These are phyloP conservation scores for Diploscapter pachys DNA, from an alignment of 1,140 invertebrate genomes.

Conservation along the genomic window DNA sequence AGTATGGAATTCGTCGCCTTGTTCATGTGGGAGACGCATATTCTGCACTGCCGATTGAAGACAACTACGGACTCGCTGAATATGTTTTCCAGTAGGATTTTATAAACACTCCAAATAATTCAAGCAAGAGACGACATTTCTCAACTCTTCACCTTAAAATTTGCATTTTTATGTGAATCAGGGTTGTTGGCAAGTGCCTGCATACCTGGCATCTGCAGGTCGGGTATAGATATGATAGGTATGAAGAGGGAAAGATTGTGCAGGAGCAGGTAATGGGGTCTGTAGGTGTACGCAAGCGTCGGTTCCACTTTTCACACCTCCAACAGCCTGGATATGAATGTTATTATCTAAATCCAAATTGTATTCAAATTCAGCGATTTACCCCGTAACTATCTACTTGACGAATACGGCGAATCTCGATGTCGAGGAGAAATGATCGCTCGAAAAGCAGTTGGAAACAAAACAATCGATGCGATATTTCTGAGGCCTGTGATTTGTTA, in stretches of 20 bases:
- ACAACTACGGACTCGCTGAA: slow-evolving; percentile 29
- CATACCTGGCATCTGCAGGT: too few relatives aligned
- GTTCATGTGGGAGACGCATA: slow-evolving; percentile 24
- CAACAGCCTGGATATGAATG: background rate
- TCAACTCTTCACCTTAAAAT: too few relatives aligned
- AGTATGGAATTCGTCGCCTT: slow-evolving; percentile 1
- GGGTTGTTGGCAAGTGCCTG: too few relatives aligned
- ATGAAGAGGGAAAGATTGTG: too few relatives aligned
- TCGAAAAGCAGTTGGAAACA: slow-evolving; percentile 13
- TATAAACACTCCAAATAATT: background rate
- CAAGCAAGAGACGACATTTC: too few relatives aligned
- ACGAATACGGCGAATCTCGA: slow-evolving; percentile 26
- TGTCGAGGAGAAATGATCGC: slow-evolving; percentile 31
- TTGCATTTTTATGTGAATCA: too few relatives aligned
- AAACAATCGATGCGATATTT: background rate
- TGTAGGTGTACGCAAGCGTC: too few relatives aligned
- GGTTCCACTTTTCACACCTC: background rate
- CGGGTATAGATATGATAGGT: too few relatives aligned
- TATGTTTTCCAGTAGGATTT: slow-evolving; percentile 23
- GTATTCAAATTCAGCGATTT: slow-evolving; percentile 14
- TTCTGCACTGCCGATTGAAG: slow-evolving; percentile 25
- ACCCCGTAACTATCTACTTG: slow-evolving; percentile 27
- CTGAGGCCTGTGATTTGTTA: background rate
- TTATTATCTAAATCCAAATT: background rate
- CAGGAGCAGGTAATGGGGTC: too few relatives aligned